Evolutionary conservation across 2,888 invertebrate species (phyloP).

Genomic region (Tipula vernalis): DNA sequence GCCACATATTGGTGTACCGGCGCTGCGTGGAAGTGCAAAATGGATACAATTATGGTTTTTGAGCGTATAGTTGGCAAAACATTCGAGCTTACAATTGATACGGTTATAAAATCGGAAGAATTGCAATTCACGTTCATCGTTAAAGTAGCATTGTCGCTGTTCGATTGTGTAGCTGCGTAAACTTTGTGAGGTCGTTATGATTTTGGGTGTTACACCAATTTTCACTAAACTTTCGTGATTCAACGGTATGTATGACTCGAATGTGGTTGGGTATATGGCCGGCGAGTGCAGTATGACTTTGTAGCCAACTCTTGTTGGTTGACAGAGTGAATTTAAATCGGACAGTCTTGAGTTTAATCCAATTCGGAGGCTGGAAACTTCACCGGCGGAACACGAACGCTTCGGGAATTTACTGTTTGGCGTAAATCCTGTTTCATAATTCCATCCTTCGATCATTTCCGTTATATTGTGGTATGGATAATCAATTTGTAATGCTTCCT

Average conservation of each 20-base stretch:
- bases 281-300: background rate
- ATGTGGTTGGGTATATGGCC: background rate
- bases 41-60: background rate
- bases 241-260: background rate
- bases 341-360: slow-evolving; percentile 43
- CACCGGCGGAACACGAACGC: slow-evolving; percentile 37
- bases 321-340: background rate
- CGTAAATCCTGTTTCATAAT: background rate
- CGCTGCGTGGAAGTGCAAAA: background rate
- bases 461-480: background rate
- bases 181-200: background rate
- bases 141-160: background rate
- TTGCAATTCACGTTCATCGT: background rate
- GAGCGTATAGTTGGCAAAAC: background rate
- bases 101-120: background rate
- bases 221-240: background rate
- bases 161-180: background rate
- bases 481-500: background rate
- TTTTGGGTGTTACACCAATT: background rate
- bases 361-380: slow-evolving; percentile 49
- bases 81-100: background rate
- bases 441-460: background rate
- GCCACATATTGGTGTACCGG: background rate
- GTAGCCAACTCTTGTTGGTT: background rate
- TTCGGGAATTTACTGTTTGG: background rate